phyloP scores from a whole-genome alignment of 2,113 vertebrate genomes.

The Dipodomys ordii region DNA sequence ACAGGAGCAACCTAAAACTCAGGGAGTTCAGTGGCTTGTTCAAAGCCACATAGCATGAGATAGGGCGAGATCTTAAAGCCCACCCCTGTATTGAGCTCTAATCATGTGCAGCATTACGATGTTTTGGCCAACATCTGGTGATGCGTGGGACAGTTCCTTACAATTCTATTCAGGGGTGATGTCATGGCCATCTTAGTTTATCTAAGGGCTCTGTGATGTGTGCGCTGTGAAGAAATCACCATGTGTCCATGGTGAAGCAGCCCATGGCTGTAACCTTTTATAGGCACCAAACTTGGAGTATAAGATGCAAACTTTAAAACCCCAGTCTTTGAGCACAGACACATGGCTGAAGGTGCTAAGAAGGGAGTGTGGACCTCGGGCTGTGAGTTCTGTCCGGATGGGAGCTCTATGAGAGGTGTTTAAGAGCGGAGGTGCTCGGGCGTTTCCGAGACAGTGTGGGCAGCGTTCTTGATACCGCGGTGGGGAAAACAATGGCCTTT shows the following conservation, averaged over 20 bases:
- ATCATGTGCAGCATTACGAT: neutral
- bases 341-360: neutral
- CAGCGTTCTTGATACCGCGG: neutral
- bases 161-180: neutral
- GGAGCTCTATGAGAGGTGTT: neutral
- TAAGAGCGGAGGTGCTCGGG: neutral
- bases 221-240: neutral
- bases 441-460: neutral
- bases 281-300: neutral
- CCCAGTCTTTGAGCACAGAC: neutral
- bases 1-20: neutral
- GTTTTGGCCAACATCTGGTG: neutral
- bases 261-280: neutral
- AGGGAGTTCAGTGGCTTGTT: neutral
- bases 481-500: no score
- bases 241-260: neutral
- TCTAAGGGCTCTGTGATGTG: neutral
- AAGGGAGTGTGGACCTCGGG: neutral
- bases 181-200: neutral
- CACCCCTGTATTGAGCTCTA: neutral
- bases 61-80: neutral
- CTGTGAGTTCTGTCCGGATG: neutral
- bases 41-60: neutral
- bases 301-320: neutral
- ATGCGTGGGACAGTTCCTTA: neutral